Conservation (phyloP, 2,888 invertebrate genomes). For the Pachycephus smyrnensis region DNA sequence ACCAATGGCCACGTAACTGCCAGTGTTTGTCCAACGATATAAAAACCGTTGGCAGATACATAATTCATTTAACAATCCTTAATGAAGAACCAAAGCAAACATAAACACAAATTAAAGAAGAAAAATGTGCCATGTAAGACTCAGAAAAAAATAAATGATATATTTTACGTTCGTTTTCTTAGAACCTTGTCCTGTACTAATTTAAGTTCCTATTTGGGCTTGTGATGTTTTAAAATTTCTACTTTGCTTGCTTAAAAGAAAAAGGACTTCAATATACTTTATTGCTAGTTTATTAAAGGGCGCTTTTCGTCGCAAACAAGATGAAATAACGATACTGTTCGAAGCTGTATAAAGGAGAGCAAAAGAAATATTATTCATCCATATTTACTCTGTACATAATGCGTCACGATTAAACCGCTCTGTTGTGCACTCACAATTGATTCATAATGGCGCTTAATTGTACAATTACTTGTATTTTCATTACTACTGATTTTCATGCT, state of each 20-base stretch:
- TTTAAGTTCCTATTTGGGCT: not conserved
- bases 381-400: not conserved
- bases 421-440: not conserved
- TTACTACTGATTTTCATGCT: not conserved
- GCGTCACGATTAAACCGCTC: not conserved
- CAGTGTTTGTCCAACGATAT: constrained; percentile 85
- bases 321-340: not conserved
- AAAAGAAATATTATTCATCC: not conserved
- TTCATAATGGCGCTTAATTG: not conserved
- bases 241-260: not conserved
- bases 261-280: not conserved
- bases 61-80: not conserved
- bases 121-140: not conserved
- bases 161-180: not conserved
- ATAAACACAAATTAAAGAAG: not conserved
- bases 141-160: not conserved
- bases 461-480: not conserved
- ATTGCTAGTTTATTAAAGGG: not conserved
- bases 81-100: not conserved
- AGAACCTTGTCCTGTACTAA: not conserved
- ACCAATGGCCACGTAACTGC: constrained; percentile 81
- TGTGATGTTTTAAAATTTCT: not conserved
- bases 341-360: not conserved
- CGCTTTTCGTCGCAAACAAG: not conserved
- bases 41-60: constrained; percentile 44